These are phyloP conservation scores for Larimichthys polyactis DNA, from an alignment of 2,113 vertebrate species.

Conservation along the genomic window DNA sequence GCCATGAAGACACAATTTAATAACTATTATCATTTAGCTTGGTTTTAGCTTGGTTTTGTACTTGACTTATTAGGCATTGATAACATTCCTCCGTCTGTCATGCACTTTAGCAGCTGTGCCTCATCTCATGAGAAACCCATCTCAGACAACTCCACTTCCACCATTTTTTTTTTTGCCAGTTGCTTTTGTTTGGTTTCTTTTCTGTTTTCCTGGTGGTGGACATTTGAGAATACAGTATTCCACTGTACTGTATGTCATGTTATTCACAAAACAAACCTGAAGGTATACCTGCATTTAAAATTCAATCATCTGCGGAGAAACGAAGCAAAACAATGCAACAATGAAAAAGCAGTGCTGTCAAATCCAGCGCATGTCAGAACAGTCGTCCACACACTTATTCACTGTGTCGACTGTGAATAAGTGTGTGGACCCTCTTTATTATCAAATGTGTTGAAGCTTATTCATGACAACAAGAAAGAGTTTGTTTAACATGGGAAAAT, in stretches of 20 bases:
- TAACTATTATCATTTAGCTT: background rate
- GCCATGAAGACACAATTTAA: background rate
- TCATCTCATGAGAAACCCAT: too few species aligned
- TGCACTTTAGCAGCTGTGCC: too few species aligned
- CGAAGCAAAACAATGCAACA: background rate
- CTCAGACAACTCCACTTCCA: too few species aligned
- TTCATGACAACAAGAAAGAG: conserved; percentile 44
- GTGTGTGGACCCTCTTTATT: conserved; percentile 9
- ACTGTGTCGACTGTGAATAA: background rate
- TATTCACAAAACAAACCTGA: background rate
- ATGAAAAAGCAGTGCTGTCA: background rate
- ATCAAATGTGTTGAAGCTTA: conserved; percentile 9
- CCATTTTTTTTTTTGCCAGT: background rate
- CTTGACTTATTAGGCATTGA: too few species aligned
- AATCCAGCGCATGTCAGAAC: background rate
- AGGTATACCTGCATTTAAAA: background rate
- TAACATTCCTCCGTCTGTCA: too few species aligned
- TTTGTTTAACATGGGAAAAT: conserved; percentile 49
- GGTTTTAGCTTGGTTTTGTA: background rate
- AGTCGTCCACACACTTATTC: too few species aligned
- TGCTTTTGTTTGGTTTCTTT: background rate
- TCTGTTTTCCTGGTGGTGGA: background rate
- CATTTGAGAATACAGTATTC: background rate
- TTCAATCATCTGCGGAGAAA: background rate
- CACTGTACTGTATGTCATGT: background rate